These are phyloP conservation scores for Sinocyclocheilus anshuiensis DNA, from an alignment of 2,113 vertebrate species.

Conservation along the genomic window DNA sequence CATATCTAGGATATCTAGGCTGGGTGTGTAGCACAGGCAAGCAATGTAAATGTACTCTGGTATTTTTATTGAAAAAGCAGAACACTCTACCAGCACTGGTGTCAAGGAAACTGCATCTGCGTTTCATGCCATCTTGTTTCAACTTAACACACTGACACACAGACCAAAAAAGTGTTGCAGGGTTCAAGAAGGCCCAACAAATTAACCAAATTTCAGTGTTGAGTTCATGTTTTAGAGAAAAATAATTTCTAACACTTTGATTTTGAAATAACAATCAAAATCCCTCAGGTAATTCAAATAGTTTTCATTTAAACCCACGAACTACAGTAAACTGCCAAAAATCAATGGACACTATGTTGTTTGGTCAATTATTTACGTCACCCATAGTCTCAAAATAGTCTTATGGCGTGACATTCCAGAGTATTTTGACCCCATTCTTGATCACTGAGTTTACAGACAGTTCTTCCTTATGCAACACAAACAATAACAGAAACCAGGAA, in stretches of 20 bases:
- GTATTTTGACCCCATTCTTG: conserved; percentile 43
- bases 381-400: neutral
- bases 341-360: neutral
- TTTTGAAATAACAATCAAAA: neutral
- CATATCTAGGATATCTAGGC: neutral
- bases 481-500: conserved; percentile 28
- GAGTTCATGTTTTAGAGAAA: neutral
- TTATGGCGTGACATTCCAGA: conserved; percentile 5
- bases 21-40: neutral
- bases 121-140: neutral
- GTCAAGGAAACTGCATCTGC: neutral
- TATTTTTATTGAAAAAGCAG: neutral
- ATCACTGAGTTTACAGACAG: neutral
- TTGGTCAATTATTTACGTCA: conserved; percentile 41
- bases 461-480: neutral
- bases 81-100: neutral
- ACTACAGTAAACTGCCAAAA: neutral
- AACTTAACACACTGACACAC: neutral
- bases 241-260: neutral
- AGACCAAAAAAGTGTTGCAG: neutral
- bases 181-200: neutral
- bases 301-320: neutral
- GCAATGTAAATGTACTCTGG: neutral
- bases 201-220: neutral
- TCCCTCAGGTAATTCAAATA: neutral